Conservation (phyloP, 2,797 vertebrate species). For the Choloepus didactylus region DNA sequence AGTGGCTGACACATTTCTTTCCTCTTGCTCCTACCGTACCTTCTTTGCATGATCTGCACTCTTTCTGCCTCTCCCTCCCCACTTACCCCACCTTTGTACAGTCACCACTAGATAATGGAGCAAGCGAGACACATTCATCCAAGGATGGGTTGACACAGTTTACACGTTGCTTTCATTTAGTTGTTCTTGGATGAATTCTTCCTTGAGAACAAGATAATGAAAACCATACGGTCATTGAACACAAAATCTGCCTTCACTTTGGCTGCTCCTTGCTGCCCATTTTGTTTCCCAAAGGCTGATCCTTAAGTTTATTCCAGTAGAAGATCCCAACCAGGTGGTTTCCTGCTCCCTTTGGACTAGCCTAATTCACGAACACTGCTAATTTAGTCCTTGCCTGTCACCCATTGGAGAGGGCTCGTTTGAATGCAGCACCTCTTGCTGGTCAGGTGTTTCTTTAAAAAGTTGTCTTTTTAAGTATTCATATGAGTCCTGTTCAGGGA, state of each 20-base stretch:
- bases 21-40: slow-evolving; percentile 10
- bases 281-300: slow-evolving; percentile 60
- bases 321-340: slow-evolving; percentile 71
- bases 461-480: background rate
- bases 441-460: background rate
- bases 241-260: slow-evolving; percentile 77
- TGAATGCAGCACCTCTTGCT: background rate
- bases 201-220: slow-evolving; percentile 70
- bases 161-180: slow-evolving; percentile 81
- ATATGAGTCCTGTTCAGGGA: background rate
- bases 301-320: slow-evolving; percentile 15
- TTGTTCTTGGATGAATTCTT: slow-evolving; percentile 80
- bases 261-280: slow-evolving; percentile 69
- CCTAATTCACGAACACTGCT: slow-evolving; percentile 43
- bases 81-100: slow-evolving; percentile 35
- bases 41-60: background rate
- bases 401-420: background rate
- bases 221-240: slow-evolving; percentile 79
- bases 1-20: slow-evolving; percentile 72
- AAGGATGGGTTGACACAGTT: slow-evolving; percentile 75
- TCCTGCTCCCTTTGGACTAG: slow-evolving; percentile 66
- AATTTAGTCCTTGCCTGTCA: slow-evolving; percentile 17
- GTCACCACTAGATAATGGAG: slow-evolving; percentile 55
- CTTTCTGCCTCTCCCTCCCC: background rate
- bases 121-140: slow-evolving; percentile 68